Conservation (phyloP, 2,113 vertebrate species). For the Ciconia boyciana region DNA sequence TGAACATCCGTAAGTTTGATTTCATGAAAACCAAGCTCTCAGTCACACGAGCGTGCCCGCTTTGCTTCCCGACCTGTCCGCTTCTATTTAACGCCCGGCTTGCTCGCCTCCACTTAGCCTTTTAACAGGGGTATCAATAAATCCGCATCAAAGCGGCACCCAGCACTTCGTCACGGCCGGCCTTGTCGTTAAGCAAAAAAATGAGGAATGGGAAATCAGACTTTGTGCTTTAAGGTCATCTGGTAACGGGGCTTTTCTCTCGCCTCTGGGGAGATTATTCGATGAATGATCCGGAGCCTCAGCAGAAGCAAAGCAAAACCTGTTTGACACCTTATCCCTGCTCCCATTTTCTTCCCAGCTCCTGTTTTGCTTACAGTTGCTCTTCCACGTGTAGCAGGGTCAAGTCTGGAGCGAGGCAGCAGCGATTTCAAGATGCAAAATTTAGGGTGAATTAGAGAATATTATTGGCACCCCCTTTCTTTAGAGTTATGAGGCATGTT, state of each 20-base stretch:
- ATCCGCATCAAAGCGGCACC: fast-evolving
- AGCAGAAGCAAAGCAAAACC: not conserved
- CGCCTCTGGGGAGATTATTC: not conserved
- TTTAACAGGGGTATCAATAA: not conserved
- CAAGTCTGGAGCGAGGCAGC: not conserved
- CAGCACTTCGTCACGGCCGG: fast-evolving
- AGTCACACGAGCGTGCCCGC: fast-evolving
- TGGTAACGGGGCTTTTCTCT: not conserved
- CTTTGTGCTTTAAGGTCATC: not conserved
- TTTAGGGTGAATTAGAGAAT: not conserved
- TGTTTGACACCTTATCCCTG: not conserved
- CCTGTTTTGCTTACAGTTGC: too few species aligned
- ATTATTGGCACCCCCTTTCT: fast-evolving
- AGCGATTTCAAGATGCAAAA: not conserved
- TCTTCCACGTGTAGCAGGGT: not conserved
- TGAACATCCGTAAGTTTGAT: fast-evolving
- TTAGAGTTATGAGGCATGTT: fast-evolving
- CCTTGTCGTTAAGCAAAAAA: not conserved
- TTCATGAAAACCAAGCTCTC: too few species aligned
- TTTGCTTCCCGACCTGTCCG: not conserved
- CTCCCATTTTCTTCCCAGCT: not conserved
- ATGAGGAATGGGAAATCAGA: not conserved
- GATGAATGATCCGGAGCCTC: fast-evolving
- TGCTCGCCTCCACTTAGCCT: not conserved
- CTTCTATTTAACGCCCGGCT: not conserved